phyloP scores from a whole-genome alignment of 2,888 invertebrate genomes.

The Odontocolon sp. region DNA sequence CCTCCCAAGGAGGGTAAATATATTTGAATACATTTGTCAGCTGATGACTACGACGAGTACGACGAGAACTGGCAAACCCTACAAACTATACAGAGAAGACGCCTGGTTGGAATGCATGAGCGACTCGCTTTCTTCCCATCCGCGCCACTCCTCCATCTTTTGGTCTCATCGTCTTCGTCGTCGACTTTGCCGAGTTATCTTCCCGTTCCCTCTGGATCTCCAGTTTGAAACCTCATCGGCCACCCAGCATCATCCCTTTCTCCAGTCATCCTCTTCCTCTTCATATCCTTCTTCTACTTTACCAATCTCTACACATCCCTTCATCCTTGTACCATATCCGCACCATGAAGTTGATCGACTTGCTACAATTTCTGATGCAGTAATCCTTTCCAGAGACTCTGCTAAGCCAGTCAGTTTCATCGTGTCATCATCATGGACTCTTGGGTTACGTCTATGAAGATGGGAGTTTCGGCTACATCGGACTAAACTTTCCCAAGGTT shows the following conservation, averaged over 20 bases:
- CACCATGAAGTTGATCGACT: too few relatives aligned
- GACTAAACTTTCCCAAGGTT: conserved; percentile 28
- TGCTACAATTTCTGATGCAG: too few relatives aligned
- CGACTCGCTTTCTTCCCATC: conserved; percentile 60
- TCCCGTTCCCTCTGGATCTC: conserved; percentile 20
- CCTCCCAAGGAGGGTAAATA: conserved; percentile 65
- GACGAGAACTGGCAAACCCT: conserved; percentile 26
- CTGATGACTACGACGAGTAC: conserved; percentile 63
- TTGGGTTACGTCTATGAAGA: too few relatives aligned
- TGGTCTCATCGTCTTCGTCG: conserved; percentile 17
- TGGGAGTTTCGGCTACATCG: conserved; percentile 25
- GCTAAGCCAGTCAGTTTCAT: too few relatives aligned
- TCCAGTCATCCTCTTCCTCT: conserved; percentile 11
- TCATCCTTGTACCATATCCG: conserved; percentile 28
- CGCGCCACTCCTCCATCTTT: not conserved
- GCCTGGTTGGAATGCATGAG: conserved; percentile 67
- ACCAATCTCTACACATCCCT: not conserved
- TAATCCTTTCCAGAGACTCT: too few relatives aligned
- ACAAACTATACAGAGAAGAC: conserved; percentile 27
- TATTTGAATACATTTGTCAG: conserved; percentile 73
- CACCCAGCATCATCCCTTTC: conserved; percentile 10
- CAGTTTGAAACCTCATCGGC: conserved; percentile 43
- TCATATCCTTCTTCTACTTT: not conserved
- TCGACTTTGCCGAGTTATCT: conserved; percentile 35
- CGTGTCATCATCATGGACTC: too few relatives aligned